Base-by-base conservation (phyloP, 2,113 vertebrate species). In the Scolopax mira region DNA sequence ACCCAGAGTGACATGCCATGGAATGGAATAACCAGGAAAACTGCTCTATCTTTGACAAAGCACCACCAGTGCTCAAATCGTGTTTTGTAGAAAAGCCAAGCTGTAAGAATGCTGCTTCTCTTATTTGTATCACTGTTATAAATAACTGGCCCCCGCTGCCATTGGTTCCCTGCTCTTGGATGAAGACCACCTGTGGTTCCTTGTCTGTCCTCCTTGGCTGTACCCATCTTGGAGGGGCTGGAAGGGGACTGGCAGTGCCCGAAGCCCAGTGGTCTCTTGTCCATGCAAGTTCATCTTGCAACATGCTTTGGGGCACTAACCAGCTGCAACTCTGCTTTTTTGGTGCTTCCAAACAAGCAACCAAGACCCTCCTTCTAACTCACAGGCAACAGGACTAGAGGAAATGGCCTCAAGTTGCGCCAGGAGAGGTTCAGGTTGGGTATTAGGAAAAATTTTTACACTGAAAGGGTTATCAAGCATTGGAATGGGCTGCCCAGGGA, bases 271-370 rank as follows among this genome's bases (percentile, higher is more conserved):
- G 24, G 10, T 18, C 39, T 72, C 82, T 78, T 24, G 18, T 5
- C 28, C 3, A 14, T 18, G 57, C 27, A 51, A 48, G 15, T 14
- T 78, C 52, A 10, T 46, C 60, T 44, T 31, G 60, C 54, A 51
- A 7, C 0, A 1, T 7, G 2, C 7, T 2, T 18, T 11, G 28
- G 13, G 61, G 41, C 82, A 64, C 33, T 23, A 24, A 51, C 25
- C 37, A 21, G n/a, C 21, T 62, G 41, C 44, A 85, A 5, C 44
- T 30, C 58, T 41, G n/a, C 65, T 73, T 23, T 48, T 66, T 39
- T 33, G 10, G 69, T 52, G 49, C 60, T 87, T 88, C 78, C 51
- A 49, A 81, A 72, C 30, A 69, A 87, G 46, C n/a, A 78, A 13
- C 23, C 55, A n/a, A 48, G 46, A 57, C 13, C 13, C 49, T 10